Evolutionary conservation across 2,113 vertebrate genomes (phyloP), one percentile per base, ranked within the genome.

Genomic region (Diphyllodes magnificus): DNA sequence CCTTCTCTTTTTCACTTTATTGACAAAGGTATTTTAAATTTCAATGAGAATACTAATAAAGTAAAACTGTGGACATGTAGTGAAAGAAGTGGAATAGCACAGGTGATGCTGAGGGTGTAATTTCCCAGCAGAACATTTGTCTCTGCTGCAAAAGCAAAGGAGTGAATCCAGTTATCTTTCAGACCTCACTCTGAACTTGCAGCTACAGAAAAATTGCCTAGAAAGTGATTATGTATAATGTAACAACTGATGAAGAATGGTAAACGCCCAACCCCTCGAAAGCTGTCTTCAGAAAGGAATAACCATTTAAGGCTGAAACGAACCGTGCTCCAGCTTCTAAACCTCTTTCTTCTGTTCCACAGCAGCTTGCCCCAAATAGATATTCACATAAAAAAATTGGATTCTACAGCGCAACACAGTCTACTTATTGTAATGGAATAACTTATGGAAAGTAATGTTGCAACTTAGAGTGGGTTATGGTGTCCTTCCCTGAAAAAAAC

Each of bases 401-500:
- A 96, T 95, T 98, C 97, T 98, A 97, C 84, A 89, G 94, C 11
- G 97, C 94, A 97, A 98, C 97, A 98, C 96, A 97, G 82, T 98
- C 97, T 98, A 97, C 88, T 97, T 97, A 95, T 96, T 96, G 79
- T 97, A 98, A 98, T 98, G 98, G 97, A 97, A 95, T 95, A 98
- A 98, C 24, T 98, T 95, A 98, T 98, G 98, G 75, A 97, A 96
- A 97, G 94, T 93, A 98, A 98, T 98, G 98, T 98, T 98, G 97
- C 97, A 98, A 98, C 98, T 98, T 97, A 98, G 97, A 97, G 97
- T 98, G 97, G 96, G 79, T 97, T 98, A 98, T 98, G 98, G 97
- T 95, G 95, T 98, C 97, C 97, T 98, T 98, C 92, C 97, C 98
- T 98, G 97, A 97, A 98, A 97, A 97, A 96, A 97, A 81, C 24